These are phyloP conservation scores for Cloeon dipterum DNA, from an alignment of 2,888 invertebrate genomes.

Conservation along the genomic window DNA sequence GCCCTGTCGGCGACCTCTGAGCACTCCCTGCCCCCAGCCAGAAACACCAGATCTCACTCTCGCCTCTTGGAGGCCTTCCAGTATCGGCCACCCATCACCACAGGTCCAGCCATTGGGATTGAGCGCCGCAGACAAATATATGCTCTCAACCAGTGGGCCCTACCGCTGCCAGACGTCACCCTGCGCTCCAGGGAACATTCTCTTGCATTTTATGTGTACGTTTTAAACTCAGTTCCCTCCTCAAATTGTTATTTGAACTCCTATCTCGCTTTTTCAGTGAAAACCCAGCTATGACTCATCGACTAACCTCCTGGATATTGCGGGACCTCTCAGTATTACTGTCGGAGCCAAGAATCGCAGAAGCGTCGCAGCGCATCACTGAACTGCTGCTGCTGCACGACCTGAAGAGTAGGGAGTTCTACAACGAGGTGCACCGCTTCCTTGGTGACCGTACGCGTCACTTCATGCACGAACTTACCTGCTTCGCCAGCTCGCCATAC, in stretches of 20 bases:
- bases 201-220: constrained; percentile 50
- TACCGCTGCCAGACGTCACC: constrained; percentile 40
- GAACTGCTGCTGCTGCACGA: constrained; percentile 41
- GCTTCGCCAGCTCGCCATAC: constrained; percentile 67
- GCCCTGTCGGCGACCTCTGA: neutral
- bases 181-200: constrained; percentile 48
- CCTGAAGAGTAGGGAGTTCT: constrained; percentile 28
- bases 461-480: constrained; percentile 72
- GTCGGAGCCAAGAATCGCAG: constrained; percentile 35
- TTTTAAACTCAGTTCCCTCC: neutral
- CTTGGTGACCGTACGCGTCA: constrained; percentile 36
- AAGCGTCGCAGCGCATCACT: constrained; percentile 42
- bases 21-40: too few relatives aligned
- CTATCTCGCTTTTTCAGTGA: constrained; percentile 22
- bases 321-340: constrained; percentile 60
- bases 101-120: constrained; percentile 14
- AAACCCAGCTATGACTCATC: constrained; percentile 56
- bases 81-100: too few relatives aligned
- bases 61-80: too few relatives aligned
- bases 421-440: constrained; percentile 17
- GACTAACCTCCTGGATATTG: constrained; percentile 71
- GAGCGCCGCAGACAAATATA: constrained; percentile 47
- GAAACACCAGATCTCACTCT: too few relatives aligned
- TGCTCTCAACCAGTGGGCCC: constrained; percentile 48
- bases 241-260: neutral